Base-by-base conservation (phyloP, 2,113 vertebrate genomes). In the Miniopterus natalensis region DNA sequence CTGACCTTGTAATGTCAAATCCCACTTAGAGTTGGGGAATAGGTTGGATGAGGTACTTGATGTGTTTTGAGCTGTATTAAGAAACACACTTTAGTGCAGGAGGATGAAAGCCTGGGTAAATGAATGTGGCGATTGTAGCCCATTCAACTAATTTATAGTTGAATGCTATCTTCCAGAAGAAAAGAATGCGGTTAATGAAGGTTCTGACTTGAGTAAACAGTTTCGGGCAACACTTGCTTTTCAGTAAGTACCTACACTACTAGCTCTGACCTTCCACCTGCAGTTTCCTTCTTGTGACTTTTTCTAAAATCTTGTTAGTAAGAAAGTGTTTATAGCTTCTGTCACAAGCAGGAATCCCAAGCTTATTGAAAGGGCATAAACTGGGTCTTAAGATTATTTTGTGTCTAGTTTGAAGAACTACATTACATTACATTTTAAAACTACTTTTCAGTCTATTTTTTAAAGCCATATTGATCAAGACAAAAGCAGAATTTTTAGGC, bases 1-100 rank as follows among this genome's bases (percentile, higher is more conserved):
- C 88, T 98, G 98, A 98, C 98, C 98, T 98, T 14, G 0, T 98
- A 98, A 98, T 96, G 98, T 98, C 98, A 98, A 97, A 98, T 97
- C 94, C 96, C 96, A 98, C 98, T 98, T 98, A 98, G 91, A 98
- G 81, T 49, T 96, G 63, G 96, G 31, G 94, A 98, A 97, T 93
- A 96, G 93, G 95, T 79, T 98, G 95, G 93, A 98, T 89, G 96
- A 97, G 89, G 79, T 97, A 92, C 95, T 97, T 97, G 97, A 97
- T 98, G 97, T 96, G 96, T 98, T 98, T 96, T 96, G 96, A 98
- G 85, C 68, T 85, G 93, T 94, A 97, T 97, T 98, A 98, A 98
- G 98, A 97, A 97, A 98, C 96, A 96, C 77, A 93, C 74, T 88
- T 47, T 47, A 63, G 55, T 95, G 95, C 70, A 94, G 95, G 96